Evolutionary conservation across 2,113 vertebrate species (phyloP).

Genomic region (Potamarius usumacintae): DNA sequence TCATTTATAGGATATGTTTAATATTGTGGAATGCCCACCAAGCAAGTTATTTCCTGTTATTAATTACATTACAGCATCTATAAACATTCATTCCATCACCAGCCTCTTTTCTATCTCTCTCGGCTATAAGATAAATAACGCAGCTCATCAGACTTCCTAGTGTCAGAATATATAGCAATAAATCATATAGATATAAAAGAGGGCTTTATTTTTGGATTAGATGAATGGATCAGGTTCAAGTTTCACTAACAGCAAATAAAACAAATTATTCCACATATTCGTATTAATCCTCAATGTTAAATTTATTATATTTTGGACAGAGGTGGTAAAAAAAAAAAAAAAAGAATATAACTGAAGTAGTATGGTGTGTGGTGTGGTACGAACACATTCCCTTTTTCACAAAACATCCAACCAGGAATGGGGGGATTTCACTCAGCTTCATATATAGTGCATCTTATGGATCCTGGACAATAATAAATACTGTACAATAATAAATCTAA

Average conservation of each 20-base stretch:
- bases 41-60: neutral
- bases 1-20: neutral
- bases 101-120: neutral
- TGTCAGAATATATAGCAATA: neutral
- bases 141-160: neutral
- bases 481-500: constrained; percentile 63
- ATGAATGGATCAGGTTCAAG: neutral
- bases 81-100: neutral
- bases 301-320: constrained; percentile 59
- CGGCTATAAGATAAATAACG: neutral
- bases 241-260: neutral
- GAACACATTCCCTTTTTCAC: constrained; percentile 36
- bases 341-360: constrained; percentile 37
- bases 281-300: constrained; percentile 32
- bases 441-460: constrained; percentile 52
- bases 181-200: too few relatives aligned
- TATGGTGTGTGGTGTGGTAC: constrained; percentile 44
- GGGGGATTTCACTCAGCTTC: constrained; percentile 40
- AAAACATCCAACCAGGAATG: constrained; percentile 22
- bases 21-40: neutral
- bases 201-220: neutral
- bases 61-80: neutral
- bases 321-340: constrained; percentile 45
- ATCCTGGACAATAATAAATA: constrained; percentile 65
- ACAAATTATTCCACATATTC: neutral